A percentile compares a stretch with the other conserved stretches of the same genome.
Conservation (phyloP, 2,797 vertebrate species). For the Odontamblyopus lacepedii region DNA sequence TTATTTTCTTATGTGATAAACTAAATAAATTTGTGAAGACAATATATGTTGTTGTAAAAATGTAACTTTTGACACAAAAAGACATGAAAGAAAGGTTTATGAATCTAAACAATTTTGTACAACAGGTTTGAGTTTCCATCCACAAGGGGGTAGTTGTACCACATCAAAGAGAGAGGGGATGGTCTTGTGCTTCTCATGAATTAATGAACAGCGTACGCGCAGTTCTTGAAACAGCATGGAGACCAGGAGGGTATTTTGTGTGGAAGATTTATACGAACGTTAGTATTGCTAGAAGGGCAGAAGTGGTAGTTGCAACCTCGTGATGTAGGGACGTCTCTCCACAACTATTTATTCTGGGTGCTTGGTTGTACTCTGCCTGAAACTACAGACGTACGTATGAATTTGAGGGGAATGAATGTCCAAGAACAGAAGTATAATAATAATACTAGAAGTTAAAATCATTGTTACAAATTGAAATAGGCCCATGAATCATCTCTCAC, state of each 20-base stretch:
- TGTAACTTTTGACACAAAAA: not conserved
- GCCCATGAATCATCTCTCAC: not conserved
- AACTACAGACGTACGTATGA: not conserved
- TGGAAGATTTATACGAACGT: not conserved
- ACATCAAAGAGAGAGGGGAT: constrained; percentile 37
- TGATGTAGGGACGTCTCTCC: not conserved
- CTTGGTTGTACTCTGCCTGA: not conserved
- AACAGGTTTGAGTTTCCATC: constrained; percentile 32
- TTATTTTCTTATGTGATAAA: constrained; percentile 83
- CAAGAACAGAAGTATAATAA: not conserved
- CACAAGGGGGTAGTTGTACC: constrained; percentile 59
- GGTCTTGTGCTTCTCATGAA: constrained; percentile 28
- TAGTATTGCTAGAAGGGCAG: not conserved
- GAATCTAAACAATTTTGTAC: constrained; percentile 16
- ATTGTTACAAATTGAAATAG: not conserved
- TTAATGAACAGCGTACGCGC: constrained; percentile 8
- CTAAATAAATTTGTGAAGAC: constrained; percentile 74
- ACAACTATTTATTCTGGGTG: not conserved
- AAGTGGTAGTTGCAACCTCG: not conserved
- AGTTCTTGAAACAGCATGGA: not conserved
- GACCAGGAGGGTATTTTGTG: not conserved
- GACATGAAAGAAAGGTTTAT: constrained; percentile 3
- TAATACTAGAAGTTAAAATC: not conserved
- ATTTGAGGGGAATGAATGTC: not conserved
- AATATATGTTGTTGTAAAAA: not conserved